phyloP scores from a whole-genome alignment of 2,797 vertebrate genomes.

The Gallinago solitaria region DNA sequence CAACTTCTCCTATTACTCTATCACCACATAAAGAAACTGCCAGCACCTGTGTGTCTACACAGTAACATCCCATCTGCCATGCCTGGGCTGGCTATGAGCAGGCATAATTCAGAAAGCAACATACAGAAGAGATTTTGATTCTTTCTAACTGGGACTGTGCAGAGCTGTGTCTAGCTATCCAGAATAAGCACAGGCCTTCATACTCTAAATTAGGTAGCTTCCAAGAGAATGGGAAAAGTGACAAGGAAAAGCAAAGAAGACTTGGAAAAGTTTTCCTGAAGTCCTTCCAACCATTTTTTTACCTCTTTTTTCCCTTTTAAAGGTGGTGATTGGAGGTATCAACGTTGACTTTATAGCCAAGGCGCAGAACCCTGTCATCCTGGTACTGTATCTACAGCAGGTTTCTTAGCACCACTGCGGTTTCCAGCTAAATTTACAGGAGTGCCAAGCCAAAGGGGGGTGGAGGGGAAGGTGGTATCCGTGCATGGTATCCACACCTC shows the following conservation, averaged over 20 bases:
- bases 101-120: not conserved
- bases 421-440: not conserved
- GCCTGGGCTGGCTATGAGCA: not conserved
- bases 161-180: not conserved
- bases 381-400: slow-evolving; percentile 70
- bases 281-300: not conserved
- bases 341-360: slow-evolving; percentile 92
- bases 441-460: not conserved
- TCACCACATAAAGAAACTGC: not conserved
- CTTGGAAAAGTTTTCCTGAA: not conserved
- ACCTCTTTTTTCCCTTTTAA: slow-evolving; percentile 8
- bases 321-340: slow-evolving; percentile 91
- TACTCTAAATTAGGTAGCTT: not conserved
- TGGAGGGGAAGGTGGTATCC: not conserved
- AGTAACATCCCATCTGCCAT: not conserved
- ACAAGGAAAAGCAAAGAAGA: not conserved
- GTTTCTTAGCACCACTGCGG: not conserved
- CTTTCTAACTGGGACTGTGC: not conserved
- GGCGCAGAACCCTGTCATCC: slow-evolving; percentile 77
- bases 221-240: not conserved
- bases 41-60: not conserved
- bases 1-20: not conserved
- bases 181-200: not conserved
- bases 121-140: not conserved
- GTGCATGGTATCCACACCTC: not conserved